These are phyloP conservation scores for Tetragonula clypearis DNA, from an alignment of 1,140 invertebrate genomes.

Conservation along the genomic window DNA sequence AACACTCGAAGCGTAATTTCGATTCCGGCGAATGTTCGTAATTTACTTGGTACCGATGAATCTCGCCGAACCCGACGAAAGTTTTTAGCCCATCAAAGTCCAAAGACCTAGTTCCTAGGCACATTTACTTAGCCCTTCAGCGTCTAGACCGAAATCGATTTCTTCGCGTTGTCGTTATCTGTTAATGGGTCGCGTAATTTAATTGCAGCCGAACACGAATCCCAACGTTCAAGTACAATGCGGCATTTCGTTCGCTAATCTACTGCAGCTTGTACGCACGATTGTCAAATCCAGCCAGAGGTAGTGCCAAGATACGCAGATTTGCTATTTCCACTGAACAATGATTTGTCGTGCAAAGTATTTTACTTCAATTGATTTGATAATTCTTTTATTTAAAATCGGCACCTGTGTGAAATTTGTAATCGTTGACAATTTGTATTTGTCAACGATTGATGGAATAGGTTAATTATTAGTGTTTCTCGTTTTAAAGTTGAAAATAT, in stretches of 20 bases:
- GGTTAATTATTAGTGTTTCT: too few species aligned
- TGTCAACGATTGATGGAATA: too few species aligned
- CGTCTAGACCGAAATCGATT: constrained; percentile 45
- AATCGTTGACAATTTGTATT: too few species aligned
- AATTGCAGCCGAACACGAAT: constrained; percentile 52
- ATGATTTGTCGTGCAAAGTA: neutral
- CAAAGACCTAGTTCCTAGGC: neutral
- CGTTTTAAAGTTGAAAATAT: too few species aligned
- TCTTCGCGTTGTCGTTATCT: constrained; percentile 50
- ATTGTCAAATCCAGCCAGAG: neutral
- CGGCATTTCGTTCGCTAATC: constrained; percentile 46
- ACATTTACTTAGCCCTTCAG: neutral
- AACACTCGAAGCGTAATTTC: neutral
- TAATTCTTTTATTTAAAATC: neutral
- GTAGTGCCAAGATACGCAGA: constrained; percentile 51
- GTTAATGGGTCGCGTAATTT: constrained; percentile 62
- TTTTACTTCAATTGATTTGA: too few species aligned
- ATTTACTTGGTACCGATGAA: neutral
- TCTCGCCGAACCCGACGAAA: neutral
- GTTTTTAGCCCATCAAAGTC: neutral
- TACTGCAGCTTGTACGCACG: constrained; percentile 33
- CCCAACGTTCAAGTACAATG: constrained; percentile 15
- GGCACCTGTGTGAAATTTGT: neutral
- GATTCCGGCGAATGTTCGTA: neutral
- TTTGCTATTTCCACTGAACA: constrained; percentile 56